phyloP scores from a whole-genome alignment of 2,113 vertebrate species.

The Heterotilapia buettikoferi region DNA sequence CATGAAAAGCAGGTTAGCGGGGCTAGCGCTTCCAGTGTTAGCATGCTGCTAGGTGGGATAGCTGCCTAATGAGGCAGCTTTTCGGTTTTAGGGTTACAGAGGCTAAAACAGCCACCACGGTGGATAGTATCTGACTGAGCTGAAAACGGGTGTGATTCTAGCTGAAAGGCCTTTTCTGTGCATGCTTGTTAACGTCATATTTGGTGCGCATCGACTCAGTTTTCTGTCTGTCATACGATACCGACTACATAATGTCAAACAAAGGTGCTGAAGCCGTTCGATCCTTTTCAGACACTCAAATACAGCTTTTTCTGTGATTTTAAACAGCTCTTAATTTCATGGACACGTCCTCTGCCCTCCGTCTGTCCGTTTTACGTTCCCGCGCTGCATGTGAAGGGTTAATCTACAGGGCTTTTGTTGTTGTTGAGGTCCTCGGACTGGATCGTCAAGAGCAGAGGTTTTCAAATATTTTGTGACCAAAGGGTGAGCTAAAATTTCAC shows the following conservation, averaged over 20 bases:
- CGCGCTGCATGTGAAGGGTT: background rate
- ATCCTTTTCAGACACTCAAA: background rate
- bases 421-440: background rate
- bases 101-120: background rate
- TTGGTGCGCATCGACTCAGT: background rate
- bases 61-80: constrained; percentile 40
- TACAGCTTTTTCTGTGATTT: background rate
- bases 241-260: background rate
- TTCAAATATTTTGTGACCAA: background rate
- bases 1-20: constrained; percentile 7
- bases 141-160: background rate
- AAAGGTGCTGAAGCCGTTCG: background rate
- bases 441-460: background rate
- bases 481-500: background rate
- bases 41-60: constrained; percentile 37
- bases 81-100: background rate
- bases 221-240: background rate
- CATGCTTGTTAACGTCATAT: background rate
- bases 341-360: background rate
- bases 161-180: background rate
- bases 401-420: background rate
- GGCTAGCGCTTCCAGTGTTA: constrained; percentile 43
- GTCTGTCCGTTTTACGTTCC: background rate
- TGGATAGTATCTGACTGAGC: background rate
- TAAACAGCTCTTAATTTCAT: background rate